Evolutionary conservation across 2,113 vertebrate genomes (phyloP).

Genomic region (Spheniscus mendiculus): DNA sequence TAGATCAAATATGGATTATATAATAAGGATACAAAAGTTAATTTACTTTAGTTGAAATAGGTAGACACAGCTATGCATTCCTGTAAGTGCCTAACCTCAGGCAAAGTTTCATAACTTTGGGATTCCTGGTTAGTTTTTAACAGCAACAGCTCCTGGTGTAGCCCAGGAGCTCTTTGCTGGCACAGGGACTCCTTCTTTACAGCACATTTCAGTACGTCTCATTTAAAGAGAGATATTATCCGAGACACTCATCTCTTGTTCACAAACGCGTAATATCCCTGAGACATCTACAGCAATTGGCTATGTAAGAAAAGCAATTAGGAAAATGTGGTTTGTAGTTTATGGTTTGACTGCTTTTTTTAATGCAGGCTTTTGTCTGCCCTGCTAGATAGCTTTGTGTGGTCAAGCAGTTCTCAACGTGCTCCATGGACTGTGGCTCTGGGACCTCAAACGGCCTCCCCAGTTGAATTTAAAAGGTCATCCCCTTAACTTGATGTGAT

Average conservation of each 20-base stretch:
- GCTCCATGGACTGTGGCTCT: not conserved
- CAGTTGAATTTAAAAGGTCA: not conserved
- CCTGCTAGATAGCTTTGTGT: not conserved
- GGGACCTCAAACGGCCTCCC: not conserved
- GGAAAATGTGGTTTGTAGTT: conserved; percentile 17
- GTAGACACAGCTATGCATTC: not conserved
- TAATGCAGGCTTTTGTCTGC: not conserved
- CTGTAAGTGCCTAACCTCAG: not conserved
- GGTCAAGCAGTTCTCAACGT: not conserved
- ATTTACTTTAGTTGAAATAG: not conserved
- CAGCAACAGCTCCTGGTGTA: not conserved
- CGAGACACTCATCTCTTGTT: not conserved
- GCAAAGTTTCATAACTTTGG: not conserved
- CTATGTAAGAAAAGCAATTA: conserved; percentile 38
- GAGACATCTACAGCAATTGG: conserved; percentile 9
- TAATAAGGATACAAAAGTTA: not conserved
- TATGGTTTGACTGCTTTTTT: not conserved
- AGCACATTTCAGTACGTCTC: not conserved
- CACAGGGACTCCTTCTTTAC: not conserved
- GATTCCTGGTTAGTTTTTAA: not conserved
- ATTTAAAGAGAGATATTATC: not conserved
- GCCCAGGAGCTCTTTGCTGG: not conserved
- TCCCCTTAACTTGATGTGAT: not conserved
- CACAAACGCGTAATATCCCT: not conserved
- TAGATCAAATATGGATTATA: not conserved